phyloP scores from a whole-genome alignment of 2,888 invertebrate species.

The Steinernema hermaphroditum region DNA sequence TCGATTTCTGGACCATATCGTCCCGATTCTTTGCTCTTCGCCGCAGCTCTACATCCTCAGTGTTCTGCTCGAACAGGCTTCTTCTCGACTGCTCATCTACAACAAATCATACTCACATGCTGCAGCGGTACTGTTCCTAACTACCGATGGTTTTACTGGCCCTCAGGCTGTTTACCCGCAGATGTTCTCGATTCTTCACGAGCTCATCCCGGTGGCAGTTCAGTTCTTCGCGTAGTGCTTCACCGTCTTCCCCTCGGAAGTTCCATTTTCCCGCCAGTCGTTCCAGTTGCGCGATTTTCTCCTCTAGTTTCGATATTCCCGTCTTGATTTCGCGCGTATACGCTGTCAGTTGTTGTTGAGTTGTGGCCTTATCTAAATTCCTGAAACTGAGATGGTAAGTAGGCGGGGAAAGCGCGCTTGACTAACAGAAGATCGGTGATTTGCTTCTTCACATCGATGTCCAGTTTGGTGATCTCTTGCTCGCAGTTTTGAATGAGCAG shows the following conservation, averaged over 20 bases:
- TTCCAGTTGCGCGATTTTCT: neutral
- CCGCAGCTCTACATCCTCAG: neutral
- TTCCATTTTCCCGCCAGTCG: neutral
- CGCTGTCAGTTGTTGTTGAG: neutral
- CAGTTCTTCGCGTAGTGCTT: neutral
- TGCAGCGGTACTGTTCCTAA: neutral
- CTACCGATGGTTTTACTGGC: neutral
- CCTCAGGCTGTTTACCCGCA: neutral
- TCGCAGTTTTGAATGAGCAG: neutral
- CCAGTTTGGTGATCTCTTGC: neutral
- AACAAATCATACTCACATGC: neutral
- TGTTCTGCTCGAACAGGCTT: neutral
- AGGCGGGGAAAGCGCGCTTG: too few species aligned
- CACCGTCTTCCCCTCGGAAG: neutral
- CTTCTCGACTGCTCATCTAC: neutral
- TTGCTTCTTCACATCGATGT: neutral
- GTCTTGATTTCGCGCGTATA: conserved; percentile 2
- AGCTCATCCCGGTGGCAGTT: neutral
- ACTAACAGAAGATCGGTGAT: neutral
- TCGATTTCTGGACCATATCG: neutral
- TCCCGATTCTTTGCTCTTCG: neutral
- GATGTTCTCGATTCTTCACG: neutral
- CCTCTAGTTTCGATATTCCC: neutral
- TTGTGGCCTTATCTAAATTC: neutral
- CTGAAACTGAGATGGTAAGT: neutral